These are phyloP conservation scores for Pangasius larnaudii DNA, from an alignment of 2,797 vertebrate species.

Conservation along the genomic window DNA sequence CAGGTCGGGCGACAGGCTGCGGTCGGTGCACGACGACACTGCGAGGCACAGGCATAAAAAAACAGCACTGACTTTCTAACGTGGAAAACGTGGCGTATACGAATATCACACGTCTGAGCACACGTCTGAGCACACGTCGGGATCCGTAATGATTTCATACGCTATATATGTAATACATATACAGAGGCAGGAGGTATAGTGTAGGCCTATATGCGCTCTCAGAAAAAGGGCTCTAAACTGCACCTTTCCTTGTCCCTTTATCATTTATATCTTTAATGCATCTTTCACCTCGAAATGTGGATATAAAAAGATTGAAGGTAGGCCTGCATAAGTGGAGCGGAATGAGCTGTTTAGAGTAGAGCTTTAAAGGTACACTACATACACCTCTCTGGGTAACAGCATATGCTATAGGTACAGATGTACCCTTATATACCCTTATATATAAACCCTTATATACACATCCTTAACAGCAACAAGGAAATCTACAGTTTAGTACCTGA, in stretches of 20 bases:
- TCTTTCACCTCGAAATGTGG: neutral
- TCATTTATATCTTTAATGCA: neutral
- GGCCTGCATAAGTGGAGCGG: too few relatives aligned
- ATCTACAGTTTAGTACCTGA: neutral
- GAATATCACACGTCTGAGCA: neutral
- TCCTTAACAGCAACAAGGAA: neutral
- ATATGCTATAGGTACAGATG: neutral
- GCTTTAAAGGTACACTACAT: neutral
- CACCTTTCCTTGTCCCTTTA: neutral
- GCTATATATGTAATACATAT: neutral
- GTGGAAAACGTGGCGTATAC: neutral
- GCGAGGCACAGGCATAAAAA: constrained; percentile 47
- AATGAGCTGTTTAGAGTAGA: neutral
- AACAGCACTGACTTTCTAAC: neutral
- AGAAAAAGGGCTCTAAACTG: neutral
- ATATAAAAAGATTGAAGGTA: neutral
- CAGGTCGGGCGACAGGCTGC: constrained; percentile 95
- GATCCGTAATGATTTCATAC: neutral
- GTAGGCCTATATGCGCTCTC: neutral
- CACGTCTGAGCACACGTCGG: neutral
- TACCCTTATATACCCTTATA: neutral
- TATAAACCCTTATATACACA: too few relatives aligned
- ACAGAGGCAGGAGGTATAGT: neutral
- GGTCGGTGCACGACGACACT: constrained; percentile 97
- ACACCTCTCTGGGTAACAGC: neutral